Evolutionary conservation across 2,888 invertebrate genomes (phyloP), one percentile per base, ranked within the genome.

Genomic region (Agrotis ipsilon): DNA sequence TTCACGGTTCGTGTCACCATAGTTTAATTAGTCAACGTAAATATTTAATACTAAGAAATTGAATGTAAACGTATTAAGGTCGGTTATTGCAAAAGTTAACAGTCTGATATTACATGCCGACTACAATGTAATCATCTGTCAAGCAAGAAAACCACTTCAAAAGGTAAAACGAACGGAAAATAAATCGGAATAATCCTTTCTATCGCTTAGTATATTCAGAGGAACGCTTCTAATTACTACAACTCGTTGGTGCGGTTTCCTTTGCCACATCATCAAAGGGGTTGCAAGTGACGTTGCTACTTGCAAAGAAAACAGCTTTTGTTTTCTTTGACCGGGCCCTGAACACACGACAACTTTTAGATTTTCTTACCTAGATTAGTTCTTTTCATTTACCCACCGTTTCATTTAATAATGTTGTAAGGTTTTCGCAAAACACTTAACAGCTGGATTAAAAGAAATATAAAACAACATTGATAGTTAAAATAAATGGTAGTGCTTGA

Each of bases 161-260:
- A 59, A 63, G 58, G 59, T 55, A 18, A 57, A 76, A 64, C 13
- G 58, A 63, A 19, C 18, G 24, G 67, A 70, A 70, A 61, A 60
- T 51, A 61, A 71, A 71, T 66, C 84, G 79, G 87, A 89, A 90
- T 88, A 89, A 82, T 77, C 81, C 84, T 80, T 72, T 83, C 80
- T 86, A 88, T 85, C 68, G 82, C 80, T 83, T 75, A 76, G 77
- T 81, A 82, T 89, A 89, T 88, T 89, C 88, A 83, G 85, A 76
- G 79, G 83, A 83, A 84, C 82, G 87, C 87, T 91, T 91, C 86
- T 88, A 90, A 92, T 91, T 90, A 89, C 88, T 87, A 88, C 89
- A 88, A 88, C 86, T 86, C 84, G 81, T 74, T 79, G 81, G 75
- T 83, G 86, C 84, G 87, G 87, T 88, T 88, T 86, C 87, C 84